A percentile compares a stretch with the other conserved stretches of the same genome.
These are phyloP conservation scores for Hyperoodon ampullatus DNA, from an alignment of 2,113 vertebrate species.

Conservation along the genomic window DNA sequence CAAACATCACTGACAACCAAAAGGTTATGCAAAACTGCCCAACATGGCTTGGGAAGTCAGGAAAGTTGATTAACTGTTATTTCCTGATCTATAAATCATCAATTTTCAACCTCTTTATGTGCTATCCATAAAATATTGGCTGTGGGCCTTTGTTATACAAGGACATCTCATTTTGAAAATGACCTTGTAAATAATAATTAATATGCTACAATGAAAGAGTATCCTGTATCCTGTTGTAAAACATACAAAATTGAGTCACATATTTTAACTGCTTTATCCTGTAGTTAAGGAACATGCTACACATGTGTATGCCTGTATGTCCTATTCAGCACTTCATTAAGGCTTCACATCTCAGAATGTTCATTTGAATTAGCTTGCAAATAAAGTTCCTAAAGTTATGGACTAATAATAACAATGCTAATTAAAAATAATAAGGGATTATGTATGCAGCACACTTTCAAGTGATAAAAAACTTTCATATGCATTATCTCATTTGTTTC, in stretches of 20 bases:
- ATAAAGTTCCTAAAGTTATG: neutral
- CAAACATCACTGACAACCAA: conserved; percentile 77
- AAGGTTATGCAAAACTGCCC: conserved; percentile 78
- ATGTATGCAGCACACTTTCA: neutral
- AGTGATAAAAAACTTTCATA: neutral
- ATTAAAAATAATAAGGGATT: neutral
- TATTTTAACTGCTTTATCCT: conserved; percentile 45
- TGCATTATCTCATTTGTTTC: neutral
- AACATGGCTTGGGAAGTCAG: conserved; percentile 56
- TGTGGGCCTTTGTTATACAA: conserved; percentile 84
- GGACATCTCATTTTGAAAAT: conserved; percentile 82
- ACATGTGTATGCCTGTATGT: neutral
- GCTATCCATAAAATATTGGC: conserved; percentile 84
- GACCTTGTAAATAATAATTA: conserved; percentile 85
- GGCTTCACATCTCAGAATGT: neutral
- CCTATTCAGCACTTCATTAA: neutral
- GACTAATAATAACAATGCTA: neutral
- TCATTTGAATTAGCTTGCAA: neutral
- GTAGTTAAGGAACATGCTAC: conserved; percentile 14
- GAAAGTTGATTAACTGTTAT: conserved; percentile 85
- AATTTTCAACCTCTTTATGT: conserved; percentile 78
- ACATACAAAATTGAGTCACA: conserved; percentile 55
- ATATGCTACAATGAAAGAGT: conserved; percentile 76
- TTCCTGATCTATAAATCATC: conserved; percentile 88
- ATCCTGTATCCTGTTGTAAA: conserved; percentile 83